Conservation (phyloP, 2,888 invertebrate species). For the Campaea margaritaria region DNA sequence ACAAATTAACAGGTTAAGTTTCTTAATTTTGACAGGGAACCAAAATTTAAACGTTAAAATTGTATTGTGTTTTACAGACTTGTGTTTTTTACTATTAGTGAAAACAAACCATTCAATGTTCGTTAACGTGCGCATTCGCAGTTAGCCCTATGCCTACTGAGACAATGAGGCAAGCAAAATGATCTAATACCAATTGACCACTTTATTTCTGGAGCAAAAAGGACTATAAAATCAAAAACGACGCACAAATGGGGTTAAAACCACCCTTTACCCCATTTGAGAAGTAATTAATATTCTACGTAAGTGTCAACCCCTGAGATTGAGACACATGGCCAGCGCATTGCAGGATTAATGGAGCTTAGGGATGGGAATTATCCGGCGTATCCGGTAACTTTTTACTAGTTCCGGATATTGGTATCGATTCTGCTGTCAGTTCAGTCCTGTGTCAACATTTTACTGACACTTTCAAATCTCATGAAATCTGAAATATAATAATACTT, state of each 20-base stretch:
- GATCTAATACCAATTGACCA: neutral
- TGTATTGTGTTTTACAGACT: no score
- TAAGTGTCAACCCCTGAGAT: slow-evolving; percentile 24
- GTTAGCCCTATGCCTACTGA: no score
- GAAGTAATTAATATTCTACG: slow-evolving; percentile 24
- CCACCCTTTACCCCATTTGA: slow-evolving; percentile 6
- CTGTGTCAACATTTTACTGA: no score
- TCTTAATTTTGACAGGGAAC: no score
- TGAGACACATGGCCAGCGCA: slow-evolving; percentile 23
- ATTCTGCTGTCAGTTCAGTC: no score
- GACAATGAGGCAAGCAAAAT: neutral
- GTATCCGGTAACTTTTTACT: neutral
- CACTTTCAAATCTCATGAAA: no score
- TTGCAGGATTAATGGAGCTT: slow-evolving; percentile 16
- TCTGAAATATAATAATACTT: no score
- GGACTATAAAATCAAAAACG: neutral
- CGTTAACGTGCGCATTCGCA: no score
- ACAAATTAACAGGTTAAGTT: no score
- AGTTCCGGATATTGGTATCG: neutral
- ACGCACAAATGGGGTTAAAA: slow-evolving; percentile 4
- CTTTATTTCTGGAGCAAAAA: neutral
- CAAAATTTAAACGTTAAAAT: no score
- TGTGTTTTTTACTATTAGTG: no score
- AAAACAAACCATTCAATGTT: no score
- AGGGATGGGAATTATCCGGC: slow-evolving; percentile 3